Percentiles rank a stretch among this genome's conserved stretches.
Conservation (phyloP, 2,797 vertebrate genomes). For the Pangasius macronema region DNA sequence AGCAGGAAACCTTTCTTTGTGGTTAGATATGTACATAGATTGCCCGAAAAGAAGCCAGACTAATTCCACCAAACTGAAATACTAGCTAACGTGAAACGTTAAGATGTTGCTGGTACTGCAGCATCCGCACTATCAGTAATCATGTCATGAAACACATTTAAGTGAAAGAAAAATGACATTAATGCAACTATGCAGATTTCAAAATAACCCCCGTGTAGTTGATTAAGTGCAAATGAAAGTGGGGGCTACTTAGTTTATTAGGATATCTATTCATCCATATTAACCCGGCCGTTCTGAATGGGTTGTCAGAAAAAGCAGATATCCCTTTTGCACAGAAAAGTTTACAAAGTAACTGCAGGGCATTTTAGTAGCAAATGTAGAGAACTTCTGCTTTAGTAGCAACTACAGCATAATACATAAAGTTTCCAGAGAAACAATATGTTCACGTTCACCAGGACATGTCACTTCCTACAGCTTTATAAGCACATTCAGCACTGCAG, state of each 20-base stretch:
- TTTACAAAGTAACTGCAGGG: not conserved
- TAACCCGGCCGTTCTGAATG: not conserved
- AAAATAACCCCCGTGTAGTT: not conserved
- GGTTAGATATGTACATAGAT: not conserved
- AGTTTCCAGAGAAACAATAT: not conserved
- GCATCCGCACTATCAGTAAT: not conserved
- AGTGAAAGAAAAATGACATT: not conserved
- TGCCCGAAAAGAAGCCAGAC: not conserved
- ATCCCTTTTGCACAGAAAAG: not conserved
- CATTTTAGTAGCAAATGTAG: not conserved
- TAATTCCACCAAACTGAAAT: not conserved
- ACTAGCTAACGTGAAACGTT: not conserved
- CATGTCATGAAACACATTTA: not conserved
- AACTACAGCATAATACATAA: not conserved
- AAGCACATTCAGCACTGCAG: not conserved
- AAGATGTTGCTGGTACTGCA: not conserved
- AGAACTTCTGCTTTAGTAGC: not conserved
- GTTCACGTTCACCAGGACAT: not conserved
- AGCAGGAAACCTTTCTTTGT: not conserved
- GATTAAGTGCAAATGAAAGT: not conserved
- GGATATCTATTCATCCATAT: not conserved
- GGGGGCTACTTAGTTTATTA: not conserved
- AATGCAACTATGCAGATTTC: not conserved
- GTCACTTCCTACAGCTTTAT: not conserved
- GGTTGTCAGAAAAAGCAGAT: not conserved